Evolutionary conservation across 2,113 vertebrate species (phyloP).

Genomic region (Amia ocellicauda): DNA sequence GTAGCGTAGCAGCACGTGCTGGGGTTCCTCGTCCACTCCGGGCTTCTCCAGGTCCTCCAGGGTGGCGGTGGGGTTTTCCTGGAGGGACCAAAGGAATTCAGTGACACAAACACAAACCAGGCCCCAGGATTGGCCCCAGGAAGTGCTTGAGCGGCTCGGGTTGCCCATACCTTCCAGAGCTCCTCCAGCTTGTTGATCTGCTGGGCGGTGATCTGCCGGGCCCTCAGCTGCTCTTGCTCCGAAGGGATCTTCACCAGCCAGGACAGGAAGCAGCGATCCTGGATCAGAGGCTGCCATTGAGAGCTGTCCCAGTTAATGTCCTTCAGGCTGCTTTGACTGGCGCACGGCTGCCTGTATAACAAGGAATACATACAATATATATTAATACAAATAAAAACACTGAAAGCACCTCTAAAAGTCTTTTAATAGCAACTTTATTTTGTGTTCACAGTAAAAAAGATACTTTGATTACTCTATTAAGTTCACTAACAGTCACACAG

Average conservation of each 20-base stretch:
- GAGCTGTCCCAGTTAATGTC: slow-evolving; percentile 99
- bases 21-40: slow-evolving; percentile 93
- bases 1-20: slow-evolving; percentile 92
- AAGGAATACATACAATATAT: slow-evolving; percentile 9
- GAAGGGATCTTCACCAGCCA: slow-evolving; percentile 98
- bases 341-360: slow-evolving; percentile 86
- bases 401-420: no score
- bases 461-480: no score
- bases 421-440: no score
- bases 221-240: slow-evolving; percentile 92
- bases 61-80: slow-evolving; percentile 96
- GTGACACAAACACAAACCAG: no score
- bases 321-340: slow-evolving; percentile 97
- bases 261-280: slow-evolving; percentile 95
- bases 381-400: background rate
- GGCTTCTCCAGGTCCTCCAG: slow-evolving; percentile 97
- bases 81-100: background rate
- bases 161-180: slow-evolving; percentile 84
- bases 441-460: no score
- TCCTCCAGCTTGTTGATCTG: slow-evolving; percentile 98
- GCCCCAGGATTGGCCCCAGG: background rate
- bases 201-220: slow-evolving; percentile 93
- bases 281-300: slow-evolving; percentile 97
- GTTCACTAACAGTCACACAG: no score
- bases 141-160: fast-evolving